phyloP scores from a whole-genome alignment of 1,140 invertebrate genomes.

The Solen grandis region DNA sequence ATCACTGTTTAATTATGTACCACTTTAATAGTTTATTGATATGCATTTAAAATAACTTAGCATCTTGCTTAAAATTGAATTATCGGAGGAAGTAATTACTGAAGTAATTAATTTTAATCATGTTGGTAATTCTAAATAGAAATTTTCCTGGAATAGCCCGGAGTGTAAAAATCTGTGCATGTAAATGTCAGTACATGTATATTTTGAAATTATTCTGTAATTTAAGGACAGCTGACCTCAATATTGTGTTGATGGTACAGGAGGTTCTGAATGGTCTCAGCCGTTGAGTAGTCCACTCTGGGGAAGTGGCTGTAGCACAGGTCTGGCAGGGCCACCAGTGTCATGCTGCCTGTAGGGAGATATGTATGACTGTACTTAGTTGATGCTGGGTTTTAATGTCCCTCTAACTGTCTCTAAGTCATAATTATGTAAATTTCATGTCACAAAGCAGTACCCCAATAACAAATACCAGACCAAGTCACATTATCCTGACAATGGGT shows the following conservation, averaged over 20 bases:
- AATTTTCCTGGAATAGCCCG: background rate
- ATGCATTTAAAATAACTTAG: too few relatives aligned
- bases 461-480: too few relatives aligned
- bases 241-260: conserved; percentile 77
- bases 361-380: too few relatives aligned
- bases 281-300: conserved; percentile 66
- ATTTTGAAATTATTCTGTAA: background rate
- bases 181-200: background rate
- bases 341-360: conserved; percentile 70
- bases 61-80: too few relatives aligned
- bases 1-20: too few relatives aligned
- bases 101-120: background rate
- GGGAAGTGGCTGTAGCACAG: conserved; percentile 53
- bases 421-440: too few relatives aligned
- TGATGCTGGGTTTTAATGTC: too few relatives aligned
- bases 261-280: conserved; percentile 75
- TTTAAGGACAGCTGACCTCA: conserved; percentile 66
- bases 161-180: background rate
- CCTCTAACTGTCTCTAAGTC: too few relatives aligned
- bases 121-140: background rate
- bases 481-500: too few relatives aligned
- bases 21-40: too few relatives aligned
- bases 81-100: background rate
- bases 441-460: too few relatives aligned
- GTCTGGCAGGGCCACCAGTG: conserved; percentile 71